Evolutionary conservation across 2,113 vertebrate species (phyloP).

Genomic region (Oreochromis tanganicae): DNA sequence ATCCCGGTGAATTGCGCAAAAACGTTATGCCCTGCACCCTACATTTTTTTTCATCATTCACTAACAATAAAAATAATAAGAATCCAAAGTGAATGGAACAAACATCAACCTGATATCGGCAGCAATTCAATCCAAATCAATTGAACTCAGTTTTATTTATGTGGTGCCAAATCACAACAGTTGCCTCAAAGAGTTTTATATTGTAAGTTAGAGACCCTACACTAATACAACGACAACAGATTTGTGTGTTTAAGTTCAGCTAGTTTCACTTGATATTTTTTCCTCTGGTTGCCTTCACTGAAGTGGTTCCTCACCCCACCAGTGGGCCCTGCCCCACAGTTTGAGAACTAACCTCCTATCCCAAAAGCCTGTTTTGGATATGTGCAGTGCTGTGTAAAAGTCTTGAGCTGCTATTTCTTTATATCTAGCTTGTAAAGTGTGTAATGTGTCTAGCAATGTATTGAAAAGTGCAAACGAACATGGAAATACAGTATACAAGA

Average conservation of each 20-base stretch:
- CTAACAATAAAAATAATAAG: not conserved
- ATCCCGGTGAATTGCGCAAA: not conserved
- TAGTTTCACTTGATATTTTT: not conserved
- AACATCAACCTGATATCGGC: not conserved
- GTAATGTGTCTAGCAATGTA: not conserved
- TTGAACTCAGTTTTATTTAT: not conserved
- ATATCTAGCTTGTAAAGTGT: not conserved
- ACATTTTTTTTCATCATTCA: not conserved
- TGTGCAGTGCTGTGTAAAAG: not conserved
- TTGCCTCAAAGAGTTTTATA: not conserved
- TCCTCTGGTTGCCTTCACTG: not conserved
- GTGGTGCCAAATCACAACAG: not conserved
- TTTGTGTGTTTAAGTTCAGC: not conserved
- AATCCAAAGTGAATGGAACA: not conserved
- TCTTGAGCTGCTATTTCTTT: not conserved
- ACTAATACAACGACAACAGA: not conserved
- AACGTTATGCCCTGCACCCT: not conserved
- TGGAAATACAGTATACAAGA: not conserved
- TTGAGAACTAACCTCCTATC: not conserved
- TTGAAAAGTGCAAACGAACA: not conserved
- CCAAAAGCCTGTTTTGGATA: not conserved
- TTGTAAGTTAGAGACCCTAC: not conserved
- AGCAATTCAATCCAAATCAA: not conserved
- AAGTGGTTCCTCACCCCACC: not conserved
- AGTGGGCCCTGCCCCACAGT: not conserved